Evolutionary conservation across 1,140 invertebrate genomes (phyloP).

Genomic region (Lineus longissimus): DNA sequence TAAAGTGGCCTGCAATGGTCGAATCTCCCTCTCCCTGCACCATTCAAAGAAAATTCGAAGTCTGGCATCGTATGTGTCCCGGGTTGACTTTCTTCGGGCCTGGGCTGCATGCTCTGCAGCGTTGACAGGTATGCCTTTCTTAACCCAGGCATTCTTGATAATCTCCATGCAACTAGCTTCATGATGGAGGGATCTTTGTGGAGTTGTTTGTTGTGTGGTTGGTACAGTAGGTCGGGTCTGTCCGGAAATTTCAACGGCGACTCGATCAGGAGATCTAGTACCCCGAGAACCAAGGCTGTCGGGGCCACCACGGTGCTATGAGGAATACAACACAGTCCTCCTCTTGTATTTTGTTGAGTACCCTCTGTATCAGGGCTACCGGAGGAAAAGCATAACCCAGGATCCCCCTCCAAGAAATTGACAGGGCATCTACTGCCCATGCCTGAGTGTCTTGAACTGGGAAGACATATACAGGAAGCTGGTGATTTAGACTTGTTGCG

Average conservation of each 20-base stretch:
- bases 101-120: too few relatives aligned
- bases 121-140: too few relatives aligned
- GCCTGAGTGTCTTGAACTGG: conserved; percentile 13
- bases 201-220: too few relatives aligned
- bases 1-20: too few relatives aligned
- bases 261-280: conserved; percentile 11
- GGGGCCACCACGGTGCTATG: conserved; percentile 18
- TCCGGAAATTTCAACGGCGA: conserved; percentile 9
- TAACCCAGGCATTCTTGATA: too few relatives aligned
- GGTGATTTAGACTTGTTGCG: conserved; percentile 15
- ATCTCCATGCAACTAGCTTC: too few relatives aligned
- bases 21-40: too few relatives aligned
- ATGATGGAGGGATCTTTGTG: too few relatives aligned
- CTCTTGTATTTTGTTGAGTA: conserved; percentile 13
- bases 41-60: too few relatives aligned
- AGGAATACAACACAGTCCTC: conserved; percentile 19
- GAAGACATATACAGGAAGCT: conserved; percentile 14
- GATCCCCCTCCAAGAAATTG: conserved; percentile 17
- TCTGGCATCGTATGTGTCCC: too few relatives aligned
- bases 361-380: conserved; percentile 16
- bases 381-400: conserved; percentile 22
- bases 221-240: too few relatives aligned
- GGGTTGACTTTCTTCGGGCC: too few relatives aligned
- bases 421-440: conserved; percentile 15
- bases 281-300: conserved; percentile 18